phyloP scores from a whole-genome alignment of 2,113 vertebrate genomes.

The Microtus oregoni region DNA sequence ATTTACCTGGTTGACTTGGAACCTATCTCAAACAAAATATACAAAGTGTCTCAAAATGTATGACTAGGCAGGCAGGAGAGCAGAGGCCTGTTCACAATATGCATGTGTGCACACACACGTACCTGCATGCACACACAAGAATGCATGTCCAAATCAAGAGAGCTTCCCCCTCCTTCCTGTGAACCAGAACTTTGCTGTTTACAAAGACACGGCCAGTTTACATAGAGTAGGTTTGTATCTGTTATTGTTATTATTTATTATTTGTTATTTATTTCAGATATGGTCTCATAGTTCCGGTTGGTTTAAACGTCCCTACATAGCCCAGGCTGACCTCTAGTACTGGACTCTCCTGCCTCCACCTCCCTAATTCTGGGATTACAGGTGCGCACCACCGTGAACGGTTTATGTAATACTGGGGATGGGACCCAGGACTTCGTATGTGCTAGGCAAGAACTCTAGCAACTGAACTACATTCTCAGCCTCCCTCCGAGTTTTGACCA shows the following conservation, averaged over 20 bases:
- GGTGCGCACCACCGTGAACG: neutral
- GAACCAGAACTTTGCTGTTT: neutral
- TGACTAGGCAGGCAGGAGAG: neutral
- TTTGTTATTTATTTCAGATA: neutral
- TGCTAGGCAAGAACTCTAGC: neutral
- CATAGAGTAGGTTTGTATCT: neutral
- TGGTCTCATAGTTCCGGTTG: neutral
- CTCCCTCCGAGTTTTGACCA: neutral
- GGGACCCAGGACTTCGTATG: neutral
- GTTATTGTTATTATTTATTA: neutral
- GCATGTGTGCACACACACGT: neutral
- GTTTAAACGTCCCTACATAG: neutral
- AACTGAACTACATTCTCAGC: neutral
- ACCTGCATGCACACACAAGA: too few species aligned
- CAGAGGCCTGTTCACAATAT: neutral
- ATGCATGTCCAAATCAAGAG: neutral
- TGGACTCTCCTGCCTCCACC: neutral
- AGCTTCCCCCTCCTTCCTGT: rapidly evolving
- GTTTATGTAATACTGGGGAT: neutral
- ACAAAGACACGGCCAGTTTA: neutral
- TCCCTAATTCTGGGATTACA: neutral
- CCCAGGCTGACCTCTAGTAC: neutral
- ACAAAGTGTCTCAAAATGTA: neutral
- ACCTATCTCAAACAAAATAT: too few species aligned
- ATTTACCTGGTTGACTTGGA: neutral